These are phyloP conservation scores for Drosophila obscura DNA, from an alignment of 1,140 invertebrate genomes.

Conservation along the genomic window DNA sequence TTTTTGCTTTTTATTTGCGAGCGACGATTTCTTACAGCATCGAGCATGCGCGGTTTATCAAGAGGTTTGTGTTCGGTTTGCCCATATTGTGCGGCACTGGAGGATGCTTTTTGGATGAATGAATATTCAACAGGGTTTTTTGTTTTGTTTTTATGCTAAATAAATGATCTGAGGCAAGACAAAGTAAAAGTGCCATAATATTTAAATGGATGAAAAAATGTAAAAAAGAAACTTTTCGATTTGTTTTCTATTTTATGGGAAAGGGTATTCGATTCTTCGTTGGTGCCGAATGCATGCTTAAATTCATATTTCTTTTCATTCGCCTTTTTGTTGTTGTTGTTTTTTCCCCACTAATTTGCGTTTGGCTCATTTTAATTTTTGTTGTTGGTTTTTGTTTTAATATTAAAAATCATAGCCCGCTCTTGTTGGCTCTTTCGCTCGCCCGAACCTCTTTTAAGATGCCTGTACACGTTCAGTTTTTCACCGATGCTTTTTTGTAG, in stretches of 20 bases:
- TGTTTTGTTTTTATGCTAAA: too few species aligned
- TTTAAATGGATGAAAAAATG: too few species aligned
- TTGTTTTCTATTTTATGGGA: too few species aligned
- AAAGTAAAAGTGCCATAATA: too few species aligned
- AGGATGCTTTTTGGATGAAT: too few species aligned
- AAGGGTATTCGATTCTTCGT: slow-evolving; percentile 11
- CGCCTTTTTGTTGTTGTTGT: slow-evolving; percentile 22
- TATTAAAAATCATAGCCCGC: slow-evolving; percentile 34
- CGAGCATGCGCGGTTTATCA: not conserved
- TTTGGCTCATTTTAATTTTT: slow-evolving; percentile 64
- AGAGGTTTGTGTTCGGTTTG: too few species aligned
- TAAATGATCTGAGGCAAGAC: too few species aligned
- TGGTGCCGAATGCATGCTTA: not conserved
- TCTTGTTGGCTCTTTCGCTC: not conserved
- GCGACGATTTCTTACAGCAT: slow-evolving; percentile 3
- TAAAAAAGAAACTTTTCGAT: too few species aligned
- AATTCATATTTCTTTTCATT: slow-evolving; percentile 30
- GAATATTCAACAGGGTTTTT: too few species aligned
- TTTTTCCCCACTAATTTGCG: slow-evolving; percentile 66
- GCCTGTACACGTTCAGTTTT: too few species aligned
- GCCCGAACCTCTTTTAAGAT: not conserved
- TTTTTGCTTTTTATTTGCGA: slow-evolving; percentile 52
- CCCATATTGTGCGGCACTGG: too few species aligned
- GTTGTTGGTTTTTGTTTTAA: slow-evolving; percentile 19
- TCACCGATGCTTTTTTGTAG: too few species aligned